phyloP scores from a whole-genome alignment of 2,797 vertebrate species.

The Rhinogobio ventralis region DNA sequence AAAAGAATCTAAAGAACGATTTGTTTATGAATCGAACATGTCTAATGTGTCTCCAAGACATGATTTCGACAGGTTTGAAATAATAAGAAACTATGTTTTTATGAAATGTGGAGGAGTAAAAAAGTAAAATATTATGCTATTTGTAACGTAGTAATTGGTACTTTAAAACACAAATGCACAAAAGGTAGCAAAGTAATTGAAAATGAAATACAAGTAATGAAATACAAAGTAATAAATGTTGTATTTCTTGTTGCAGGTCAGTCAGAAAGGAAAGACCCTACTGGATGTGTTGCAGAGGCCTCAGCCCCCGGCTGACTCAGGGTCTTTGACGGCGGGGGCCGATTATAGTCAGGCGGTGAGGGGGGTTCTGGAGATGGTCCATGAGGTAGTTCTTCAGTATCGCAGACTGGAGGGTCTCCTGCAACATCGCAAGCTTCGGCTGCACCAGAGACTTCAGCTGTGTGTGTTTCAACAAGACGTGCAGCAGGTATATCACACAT shows the following conservation, averaged over 20 bases:
- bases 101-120: background rate
- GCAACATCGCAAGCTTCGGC: conserved; percentile 94
- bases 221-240: background rate
- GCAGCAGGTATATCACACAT: conserved; percentile 84
- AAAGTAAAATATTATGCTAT: background rate
- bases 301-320: conserved; percentile 83
- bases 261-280: conserved; percentile 94
- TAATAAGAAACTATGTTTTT: background rate
- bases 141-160: background rate
- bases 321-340: conserved; percentile 85
- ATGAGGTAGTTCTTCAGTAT: conserved; percentile 91
- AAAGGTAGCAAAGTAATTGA: background rate
- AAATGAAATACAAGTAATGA: too few species aligned
- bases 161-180: background rate
- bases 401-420: conserved; percentile 90
- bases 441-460: conserved; percentile 96
- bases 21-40: background rate
- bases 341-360: conserved; percentile 93
- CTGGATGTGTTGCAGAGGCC: conserved; percentile 92
- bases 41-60: background rate
- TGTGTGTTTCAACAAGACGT: conserved; percentile 98
- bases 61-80: background rate
- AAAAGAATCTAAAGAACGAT: background rate
- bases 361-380: conserved; percentile 91
- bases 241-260: conserved; percentile 81